Evolutionary conservation across 2,888 invertebrate genomes (phyloP), one percentile per base, ranked within the genome.

Genomic region (Neuroscelio doddi): DNA sequence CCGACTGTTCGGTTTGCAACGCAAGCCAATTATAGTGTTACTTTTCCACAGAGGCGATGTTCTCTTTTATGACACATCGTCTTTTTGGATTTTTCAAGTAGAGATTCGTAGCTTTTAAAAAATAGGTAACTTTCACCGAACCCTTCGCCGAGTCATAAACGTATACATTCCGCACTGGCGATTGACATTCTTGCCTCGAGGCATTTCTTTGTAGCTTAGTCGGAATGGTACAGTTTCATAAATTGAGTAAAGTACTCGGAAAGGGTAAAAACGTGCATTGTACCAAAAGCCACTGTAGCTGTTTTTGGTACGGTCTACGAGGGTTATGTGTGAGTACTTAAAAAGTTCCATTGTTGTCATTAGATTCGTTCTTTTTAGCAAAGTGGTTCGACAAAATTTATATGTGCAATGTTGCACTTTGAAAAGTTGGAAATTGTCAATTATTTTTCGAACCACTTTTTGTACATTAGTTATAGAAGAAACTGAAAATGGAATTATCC

Each of bases 1-100:
- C 58, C 61, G 62, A 62, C 66, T 53, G 53, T 66, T 66, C 66
- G 66, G 66, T 62, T 66, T 66, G 58, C 57, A 62, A 62, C 26
- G 49, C 56, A 12, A 16, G 44, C 29, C 49, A 51, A 29, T 49
- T 14, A 30, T 61, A 62, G 1, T 45, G 10, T 17, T 62, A 45
- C 30, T 21, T 26, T 50, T 12, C 15, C 47, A 45, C 30, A 45
- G 49, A 62, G 61, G 34, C 45, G 55, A 49, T 50, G 55, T 4
- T 21, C 5, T 21, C 21, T 5, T 5, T 21, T 21, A 21, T 3
- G 9, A 36, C 1, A 3, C 12, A 14, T 36, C 12, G 7, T 7
- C 7, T 36, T 15, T 3, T 1, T 12, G 36, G 15, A 16, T 58
- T 42, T 53, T 49, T n/a, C 32, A 61, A 56, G 29, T 56, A 65